Evolutionary conservation across 2,888 invertebrate genomes (phyloP), one percentile per base, ranked within the genome.

Genomic region (Anoplius nigerrimus): DNA sequence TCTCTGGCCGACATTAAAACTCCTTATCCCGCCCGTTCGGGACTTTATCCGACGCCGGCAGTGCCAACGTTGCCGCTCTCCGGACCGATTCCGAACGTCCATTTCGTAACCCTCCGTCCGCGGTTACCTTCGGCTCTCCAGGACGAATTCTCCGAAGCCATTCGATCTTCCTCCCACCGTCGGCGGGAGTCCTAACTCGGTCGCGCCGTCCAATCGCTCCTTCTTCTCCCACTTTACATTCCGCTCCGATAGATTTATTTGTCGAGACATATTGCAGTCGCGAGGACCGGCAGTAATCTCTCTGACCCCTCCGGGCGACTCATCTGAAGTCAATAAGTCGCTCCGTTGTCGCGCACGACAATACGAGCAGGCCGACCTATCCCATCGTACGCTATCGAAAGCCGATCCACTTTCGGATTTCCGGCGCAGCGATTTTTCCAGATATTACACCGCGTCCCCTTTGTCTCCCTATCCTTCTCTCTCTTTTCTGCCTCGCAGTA

Each of bases 191-290:
- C 11, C 16, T 52, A 15, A 15, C 20, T 8, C 20, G 27, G 16
- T 42, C 4, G 21, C 51, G 18, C 45, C 18, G 11, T 21, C 2
- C 43, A 20, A 42, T 54, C 55, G 24, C 27, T 59, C 18, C 42
- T 43, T 46, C 51, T 55, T 62, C n/a, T 74, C 62, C 61, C 77
- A 61, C 65, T 79, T 79, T 79, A 75, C 75, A 79, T 79, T 79
- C 79, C 72, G 62, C 72, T 67, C 62, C 24, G 71, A 61, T 75
- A 72, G 79, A 79, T 79, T 79, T 79, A 79, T 79, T 79, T 77
- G 76, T 72, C 71, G 72, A 74, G 71, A 79, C 75, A 72, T 72
- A 75, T 77, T 68, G 68, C 72, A 62, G 71, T 69, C 62, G 65
- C 72, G 59, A 63, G 71, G 54, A 62, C 59, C 64, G 75, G 65